A percentile compares a stretch with the other conserved stretches of the same genome.
phyloP scores from a whole-genome alignment of 2,888 invertebrate species.

The Muscina levida region DNA sequence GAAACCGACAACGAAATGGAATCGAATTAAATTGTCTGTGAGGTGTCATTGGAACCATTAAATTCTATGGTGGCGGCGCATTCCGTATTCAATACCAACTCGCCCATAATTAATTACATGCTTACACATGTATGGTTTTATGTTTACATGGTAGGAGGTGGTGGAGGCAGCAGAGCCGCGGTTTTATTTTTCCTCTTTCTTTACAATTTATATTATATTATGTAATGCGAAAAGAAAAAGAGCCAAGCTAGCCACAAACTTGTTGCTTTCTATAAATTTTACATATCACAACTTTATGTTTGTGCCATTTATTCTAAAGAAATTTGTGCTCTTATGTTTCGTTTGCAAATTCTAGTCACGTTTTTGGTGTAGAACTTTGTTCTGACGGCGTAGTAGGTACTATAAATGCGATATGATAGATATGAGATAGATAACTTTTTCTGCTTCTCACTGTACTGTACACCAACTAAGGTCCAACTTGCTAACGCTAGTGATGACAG shows the following conservation, averaged over 20 bases:
- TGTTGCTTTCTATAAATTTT: background rate
- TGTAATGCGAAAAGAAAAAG: background rate
- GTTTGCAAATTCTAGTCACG: constrained; percentile 38
- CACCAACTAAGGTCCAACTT: background rate
- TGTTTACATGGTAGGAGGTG: background rate
- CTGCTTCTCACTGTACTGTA: no score
- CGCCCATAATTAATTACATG: background rate
- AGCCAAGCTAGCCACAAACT: background rate
- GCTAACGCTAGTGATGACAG: constrained; percentile 11
- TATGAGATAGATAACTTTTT: no score
- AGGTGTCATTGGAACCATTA: constrained; percentile 27
- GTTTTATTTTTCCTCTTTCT: background rate
- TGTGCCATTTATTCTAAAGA: background rate
- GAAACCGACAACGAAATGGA: background rate
- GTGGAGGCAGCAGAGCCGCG: no score
- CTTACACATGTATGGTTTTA: background rate
- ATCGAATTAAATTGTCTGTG: background rate
- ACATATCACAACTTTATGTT: background rate
- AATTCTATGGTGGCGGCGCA: background rate
- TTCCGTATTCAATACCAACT: no score
- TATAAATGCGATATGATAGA: no score
- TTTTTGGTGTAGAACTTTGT: constrained; percentile 37
- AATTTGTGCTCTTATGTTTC: background rate
- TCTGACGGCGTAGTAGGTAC: constrained; percentile 8
- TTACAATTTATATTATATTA: background rate